Evolutionary conservation across 2,797 vertebrate species (phyloP), one percentile per base, ranked within the genome.

Genomic region (Setipinna tenuifilis): DNA sequence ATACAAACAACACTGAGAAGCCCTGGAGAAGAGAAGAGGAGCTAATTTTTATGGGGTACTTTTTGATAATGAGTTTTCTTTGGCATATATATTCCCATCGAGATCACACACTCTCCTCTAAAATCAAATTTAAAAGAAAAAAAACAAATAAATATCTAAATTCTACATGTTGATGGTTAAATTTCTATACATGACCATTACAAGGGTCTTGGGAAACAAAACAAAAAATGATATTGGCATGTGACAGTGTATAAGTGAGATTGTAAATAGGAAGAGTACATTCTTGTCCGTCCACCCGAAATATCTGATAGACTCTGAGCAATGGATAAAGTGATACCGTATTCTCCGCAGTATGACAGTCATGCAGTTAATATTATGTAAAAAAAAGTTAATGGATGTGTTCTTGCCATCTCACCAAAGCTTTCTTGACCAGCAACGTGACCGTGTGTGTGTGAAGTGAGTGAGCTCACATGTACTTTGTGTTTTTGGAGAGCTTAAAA

Each of bases 31-130:
- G 48, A 86, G 82, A 48, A 85, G 84, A 83, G 85, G 84, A 81
- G 16, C n/a, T 5, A 6, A 48, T 78, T 81, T 68, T 71, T 62
- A 62, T 83, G 25, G 35, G 21, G 58, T 31, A 62, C 35, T 90
- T 82, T 90, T 85, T 93, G 91, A 91, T 90, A 92, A 92, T 89
- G 83, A 88, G 89, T 89, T 93, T 41, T 96, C 95, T 96, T 96
- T 96, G 95, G 95, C 94, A 94, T 95, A 90, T 92, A 94, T 90
- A 89, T 44, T 78, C 19, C 71, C 35, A 44, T 41, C 31, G 71
- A 78, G 1, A 78, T 78, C 71, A 92, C 87, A 86, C 75, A 85
- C 85, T 75, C 87, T 88, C 81, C 85, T 86, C 84, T 75, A 83
- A 75, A 71, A 61, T 68, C 16, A 57, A 31, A 83, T 61, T 23